Base-by-base conservation (phyloP, 2,888 invertebrate genomes). In the Rugalucina vietnamica region DNA sequence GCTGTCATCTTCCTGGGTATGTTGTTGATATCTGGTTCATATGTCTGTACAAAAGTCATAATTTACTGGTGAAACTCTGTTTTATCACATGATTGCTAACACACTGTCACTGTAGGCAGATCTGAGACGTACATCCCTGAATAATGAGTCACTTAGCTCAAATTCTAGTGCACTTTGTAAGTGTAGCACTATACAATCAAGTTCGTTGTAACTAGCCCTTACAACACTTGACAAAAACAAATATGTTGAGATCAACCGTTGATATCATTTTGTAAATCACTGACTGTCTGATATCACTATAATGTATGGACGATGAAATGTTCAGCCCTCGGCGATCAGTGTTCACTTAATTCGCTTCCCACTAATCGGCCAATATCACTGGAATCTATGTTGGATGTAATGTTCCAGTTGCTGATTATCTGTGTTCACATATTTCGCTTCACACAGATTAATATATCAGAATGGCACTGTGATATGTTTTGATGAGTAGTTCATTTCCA, bases 21-120 rank as follows among this genome's bases (percentile, higher is more conserved):
- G 69, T 79, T 70, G 60, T 37, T 43, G 75, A 65, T 57, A 54
- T 12, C 34, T 27, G 36, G 71, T 80, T 74, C 80, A 77, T 80
- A 14, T 43, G 86, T 88, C 84, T 88, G 86, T 88, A 88, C 88
- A 82, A 77, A 79, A 76, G 76, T 76, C 60, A 60, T 8, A 60
- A 74, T 80, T 81, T 78, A 37, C 37, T 76, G 69, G 80, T 81
- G 87, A 88, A 88, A 88, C 88, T 88, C 88, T 88, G 88, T 76
- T 86, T 86, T 84, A 88, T 88, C 88, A 88, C 88, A 86, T 80
- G 65, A 70, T 79, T 80, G 73, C 81, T 79, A 70, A 65, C 78
- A 76, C 60, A 72, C 49, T 39, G 54, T 49, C 39, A 69, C 8
- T 72, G 21, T 50, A 21, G 73, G 76, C 76, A 82, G 76, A 76